These are phyloP conservation scores for Metallyticus violacea DNA, from an alignment of 2,888 invertebrate genomes.

Conservation along the genomic window DNA sequence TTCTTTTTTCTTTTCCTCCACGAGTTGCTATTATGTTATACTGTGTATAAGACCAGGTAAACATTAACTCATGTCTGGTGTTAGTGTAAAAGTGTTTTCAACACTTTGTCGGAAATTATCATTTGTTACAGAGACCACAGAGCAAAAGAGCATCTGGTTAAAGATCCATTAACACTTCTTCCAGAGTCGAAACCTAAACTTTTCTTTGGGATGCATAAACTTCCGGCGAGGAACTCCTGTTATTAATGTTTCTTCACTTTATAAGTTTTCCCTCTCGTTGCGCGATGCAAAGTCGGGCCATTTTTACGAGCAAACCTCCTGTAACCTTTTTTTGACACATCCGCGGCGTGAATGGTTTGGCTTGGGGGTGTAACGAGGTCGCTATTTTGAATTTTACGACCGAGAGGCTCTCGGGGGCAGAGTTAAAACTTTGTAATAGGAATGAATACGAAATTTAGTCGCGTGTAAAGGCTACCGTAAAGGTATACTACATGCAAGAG, in stretches of 20 bases:
- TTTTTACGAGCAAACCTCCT: not conserved
- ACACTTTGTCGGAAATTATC: not conserved
- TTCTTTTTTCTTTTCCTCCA: no score
- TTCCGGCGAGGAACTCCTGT: not conserved
- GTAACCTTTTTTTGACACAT: not conserved
- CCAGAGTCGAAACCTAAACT: not conserved
- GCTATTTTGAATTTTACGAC: not conserved
- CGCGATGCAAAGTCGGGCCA: no score
- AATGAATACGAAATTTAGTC: not conserved
- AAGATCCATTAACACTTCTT: not conserved
- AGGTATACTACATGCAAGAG: not conserved
- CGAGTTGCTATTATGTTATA: no score
- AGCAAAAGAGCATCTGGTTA: not conserved
- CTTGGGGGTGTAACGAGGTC: not conserved
- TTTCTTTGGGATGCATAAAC: not conserved
- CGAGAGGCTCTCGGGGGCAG: not conserved
- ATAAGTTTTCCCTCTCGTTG: not conserved
- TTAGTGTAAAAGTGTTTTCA: not conserved
- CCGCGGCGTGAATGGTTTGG: not conserved
- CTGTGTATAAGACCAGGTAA: no score
- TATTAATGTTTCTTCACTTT: not conserved
- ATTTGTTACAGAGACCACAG: not conserved
- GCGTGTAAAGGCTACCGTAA: not conserved
- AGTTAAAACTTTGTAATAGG: not conserved
- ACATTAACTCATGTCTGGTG: no score